Percentiles rank a stretch among this genome's conserved stretches.
Evolutionary conservation across 2,113 vertebrate species (phyloP).

Genomic region (Xiphias gladius): DNA sequence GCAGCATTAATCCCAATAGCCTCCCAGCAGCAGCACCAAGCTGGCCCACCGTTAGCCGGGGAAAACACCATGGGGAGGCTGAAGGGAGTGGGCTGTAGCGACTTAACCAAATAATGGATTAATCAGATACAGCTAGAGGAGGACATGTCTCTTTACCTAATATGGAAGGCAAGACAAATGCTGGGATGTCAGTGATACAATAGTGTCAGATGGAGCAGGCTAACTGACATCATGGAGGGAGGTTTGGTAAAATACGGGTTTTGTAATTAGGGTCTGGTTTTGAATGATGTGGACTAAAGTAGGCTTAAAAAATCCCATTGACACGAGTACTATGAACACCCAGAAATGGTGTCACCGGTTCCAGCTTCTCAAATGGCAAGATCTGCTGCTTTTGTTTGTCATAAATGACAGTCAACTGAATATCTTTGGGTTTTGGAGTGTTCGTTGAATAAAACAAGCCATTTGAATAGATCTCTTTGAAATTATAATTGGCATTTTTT

Average conservation of each 20-base stretch:
- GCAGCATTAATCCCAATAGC: constrained; percentile 81
- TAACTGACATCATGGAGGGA: constrained; percentile 21
- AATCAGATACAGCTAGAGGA: constrained; percentile 63
- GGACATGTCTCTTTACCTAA: constrained; percentile 51
- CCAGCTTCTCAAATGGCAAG: background rate
- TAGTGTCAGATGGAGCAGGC: constrained; percentile 29
- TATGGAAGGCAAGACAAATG: constrained; percentile 53
- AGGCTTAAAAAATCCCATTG: constrained; percentile 4
- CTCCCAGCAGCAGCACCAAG: constrained; percentile 66
- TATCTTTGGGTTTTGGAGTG: background rate
- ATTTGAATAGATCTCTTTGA: background rate
- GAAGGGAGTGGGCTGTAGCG: constrained; percentile 54
- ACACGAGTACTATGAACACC: background rate
- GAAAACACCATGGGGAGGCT: constrained; percentile 65
- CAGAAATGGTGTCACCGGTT: background rate
- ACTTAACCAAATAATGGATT: constrained; percentile 78
- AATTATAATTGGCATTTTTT: background rate
- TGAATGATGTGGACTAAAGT: constrained; percentile 34
- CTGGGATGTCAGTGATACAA: constrained; percentile 26
- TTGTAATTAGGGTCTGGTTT: constrained; percentile 19
- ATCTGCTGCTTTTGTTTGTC: background rate
- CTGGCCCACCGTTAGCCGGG: constrained; percentile 69
- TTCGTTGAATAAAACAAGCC: background rate
- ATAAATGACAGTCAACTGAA: background rate
- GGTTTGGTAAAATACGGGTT: constrained; percentile 7